These are phyloP conservation scores for Cottoperca gobio DNA, from an alignment of 2,797 vertebrate genomes.

Conservation along the genomic window DNA sequence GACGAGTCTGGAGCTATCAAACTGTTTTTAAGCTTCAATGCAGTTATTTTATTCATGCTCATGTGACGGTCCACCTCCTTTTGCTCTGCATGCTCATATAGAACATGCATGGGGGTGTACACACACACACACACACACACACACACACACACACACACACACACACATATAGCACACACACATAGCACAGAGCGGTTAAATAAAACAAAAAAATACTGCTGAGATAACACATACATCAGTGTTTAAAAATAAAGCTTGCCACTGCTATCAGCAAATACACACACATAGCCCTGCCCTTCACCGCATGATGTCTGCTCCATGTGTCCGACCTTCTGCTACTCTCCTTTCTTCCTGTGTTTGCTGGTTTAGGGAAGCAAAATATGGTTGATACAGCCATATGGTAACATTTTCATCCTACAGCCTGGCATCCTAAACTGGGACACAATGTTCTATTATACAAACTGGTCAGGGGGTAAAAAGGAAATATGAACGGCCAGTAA, in stretches of 20 bases:
- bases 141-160: constrained; percentile 12
- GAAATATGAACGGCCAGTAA: background rate
- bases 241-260: constrained; percentile 12
- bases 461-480: background rate
- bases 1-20: constrained; percentile 37
- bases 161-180: background rate
- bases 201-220: constrained; percentile 26
- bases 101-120: constrained; percentile 4
- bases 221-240: constrained; percentile 24
- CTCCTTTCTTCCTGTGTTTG: constrained; percentile 22
- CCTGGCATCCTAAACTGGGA: constrained; percentile 13
- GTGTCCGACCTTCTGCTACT: constrained; percentile 63
- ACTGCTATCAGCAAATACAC: constrained; percentile 11
- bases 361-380: constrained; percentile 35
- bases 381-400: constrained; percentile 43
- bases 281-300: constrained; percentile 17
- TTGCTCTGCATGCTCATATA: constrained; percentile 20
- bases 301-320: constrained; percentile 42
- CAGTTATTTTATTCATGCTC: constrained; percentile 14
- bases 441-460: constrained; percentile 21
- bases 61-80: constrained; percentile 24
- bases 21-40: constrained; percentile 26
- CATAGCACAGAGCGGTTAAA: background rate
- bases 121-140: constrained; percentile 1
- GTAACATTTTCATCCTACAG: constrained; percentile 39